Conservation (phyloP, 2,888 invertebrate genomes). For the Drosophila neonasuta region DNA sequence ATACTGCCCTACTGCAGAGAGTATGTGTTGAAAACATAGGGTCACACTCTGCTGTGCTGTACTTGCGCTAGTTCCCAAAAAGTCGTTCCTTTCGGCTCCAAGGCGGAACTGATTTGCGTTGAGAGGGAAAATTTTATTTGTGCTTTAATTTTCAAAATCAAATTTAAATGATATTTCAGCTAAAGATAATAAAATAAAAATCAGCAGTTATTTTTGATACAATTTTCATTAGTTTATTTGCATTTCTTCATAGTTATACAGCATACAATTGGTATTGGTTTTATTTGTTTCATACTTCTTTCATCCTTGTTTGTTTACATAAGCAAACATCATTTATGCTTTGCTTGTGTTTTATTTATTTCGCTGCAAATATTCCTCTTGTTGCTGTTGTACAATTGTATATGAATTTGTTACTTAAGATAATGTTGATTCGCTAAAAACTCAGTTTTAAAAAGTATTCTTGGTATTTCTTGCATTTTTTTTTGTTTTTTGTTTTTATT, state of each 20-base stretch:
- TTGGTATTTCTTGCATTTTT: conserved; percentile 30
- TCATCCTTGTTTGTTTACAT: conserved; percentile 2
- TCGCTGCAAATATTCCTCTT: conserved; percentile 37
- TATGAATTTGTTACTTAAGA: conserved; percentile 62
- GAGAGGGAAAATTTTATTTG: no score
- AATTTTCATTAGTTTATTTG: conserved; percentile 29
- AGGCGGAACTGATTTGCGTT: no score
- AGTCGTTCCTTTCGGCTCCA: no score
- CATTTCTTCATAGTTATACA: conserved; percentile 55
- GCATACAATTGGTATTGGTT: conserved; percentile 38
- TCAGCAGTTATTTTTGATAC: conserved; percentile 32
- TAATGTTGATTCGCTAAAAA: conserved; percentile 69
- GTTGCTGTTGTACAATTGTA: conserved; percentile 41
- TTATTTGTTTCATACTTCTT: conserved; percentile 17
- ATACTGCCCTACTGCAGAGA: no score
- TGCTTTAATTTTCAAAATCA: no score
- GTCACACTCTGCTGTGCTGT: no score
- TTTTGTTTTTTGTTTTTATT: background rate
- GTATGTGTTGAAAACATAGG: no score
- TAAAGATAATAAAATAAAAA: background rate
- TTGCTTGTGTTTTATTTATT: conserved; percentile 18
- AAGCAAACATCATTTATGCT: conserved; percentile 8
- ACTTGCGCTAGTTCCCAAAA: no score
- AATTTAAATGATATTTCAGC: no score
- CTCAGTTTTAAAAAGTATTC: conserved; percentile 64